Conservation (phyloP, 2,888 invertebrate species). For the Melangyna quadrimaculata region DNA sequence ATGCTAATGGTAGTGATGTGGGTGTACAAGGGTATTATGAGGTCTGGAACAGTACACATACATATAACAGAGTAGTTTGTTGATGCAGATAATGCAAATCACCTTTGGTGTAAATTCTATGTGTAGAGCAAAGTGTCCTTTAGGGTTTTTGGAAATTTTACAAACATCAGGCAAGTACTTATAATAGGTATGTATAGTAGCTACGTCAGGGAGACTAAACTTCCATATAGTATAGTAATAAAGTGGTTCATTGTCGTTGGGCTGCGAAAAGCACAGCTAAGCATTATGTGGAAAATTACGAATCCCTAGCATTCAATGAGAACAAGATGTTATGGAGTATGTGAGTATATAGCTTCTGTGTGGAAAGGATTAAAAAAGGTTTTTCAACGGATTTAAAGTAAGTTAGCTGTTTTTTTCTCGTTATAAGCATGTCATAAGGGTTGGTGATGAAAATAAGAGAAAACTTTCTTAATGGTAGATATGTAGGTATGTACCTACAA, state of each 20-base stretch:
- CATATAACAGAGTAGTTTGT: constrained; percentile 17
- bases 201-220: background rate
- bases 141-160: constrained; percentile 36
- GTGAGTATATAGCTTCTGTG: background rate
- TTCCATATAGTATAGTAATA: background rate
- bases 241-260: constrained; percentile 23
- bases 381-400: background rate
- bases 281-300: constrained; percentile 9
- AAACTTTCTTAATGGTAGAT: background rate
- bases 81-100: constrained; percentile 64
- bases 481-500: too few species aligned
- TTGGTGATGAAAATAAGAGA: background rate
- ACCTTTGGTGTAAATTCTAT: constrained; percentile 56
- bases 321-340: background rate
- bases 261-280: constrained; percentile 16
- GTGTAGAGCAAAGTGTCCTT: constrained; percentile 36
- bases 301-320: background rate
- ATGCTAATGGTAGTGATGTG: background rate
- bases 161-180: constrained; percentile 21
- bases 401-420: background rate
- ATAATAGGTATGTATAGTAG: too few species aligned
- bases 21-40: background rate
- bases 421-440: background rate
- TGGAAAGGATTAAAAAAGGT: background rate
- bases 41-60: background rate